phyloP scores from a whole-genome alignment of 1,140 invertebrate genomes.

The Mycetomoellerius zeteki region DNA sequence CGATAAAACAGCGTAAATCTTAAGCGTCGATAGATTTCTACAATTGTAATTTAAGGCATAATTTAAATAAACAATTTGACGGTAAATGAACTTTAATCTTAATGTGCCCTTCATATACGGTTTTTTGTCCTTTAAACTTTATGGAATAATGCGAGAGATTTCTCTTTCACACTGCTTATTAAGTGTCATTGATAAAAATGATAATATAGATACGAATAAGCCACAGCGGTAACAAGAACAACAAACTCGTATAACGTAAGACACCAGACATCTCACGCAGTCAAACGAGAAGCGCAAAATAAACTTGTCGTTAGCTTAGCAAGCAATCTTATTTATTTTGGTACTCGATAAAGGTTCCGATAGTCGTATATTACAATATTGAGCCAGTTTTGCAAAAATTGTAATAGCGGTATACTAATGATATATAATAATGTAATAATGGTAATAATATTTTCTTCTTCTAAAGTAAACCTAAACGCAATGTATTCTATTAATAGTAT shows the following conservation, averaged over 20 bases:
- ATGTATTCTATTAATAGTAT: slow-evolving; percentile 78
- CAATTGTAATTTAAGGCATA: slow-evolving; percentile 77
- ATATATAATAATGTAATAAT: slow-evolving; percentile 83
- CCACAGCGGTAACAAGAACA: slow-evolving; percentile 76
- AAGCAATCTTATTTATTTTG: slow-evolving; percentile 86
- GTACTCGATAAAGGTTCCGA: slow-evolving; percentile 83
- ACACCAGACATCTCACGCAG: slow-evolving; percentile 64
- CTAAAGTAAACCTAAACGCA: slow-evolving; percentile 84
- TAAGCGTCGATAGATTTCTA: slow-evolving; percentile 80
- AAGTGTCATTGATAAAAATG: slow-evolving; percentile 59
- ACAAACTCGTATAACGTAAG: slow-evolving; percentile 77
- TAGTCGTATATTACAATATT: slow-evolving; percentile 86
- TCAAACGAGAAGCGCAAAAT: slow-evolving; percentile 58
- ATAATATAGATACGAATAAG: slow-evolving; percentile 71
- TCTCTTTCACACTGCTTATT: neutral
- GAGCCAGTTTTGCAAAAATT: slow-evolving; percentile 85
- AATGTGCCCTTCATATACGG: neutral
- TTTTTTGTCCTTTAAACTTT: slow-evolving; percentile 72
- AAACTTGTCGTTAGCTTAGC: slow-evolving; percentile 78
- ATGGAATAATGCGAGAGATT: slow-evolving; percentile 7
- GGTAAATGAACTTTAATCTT: slow-evolving; percentile 51
- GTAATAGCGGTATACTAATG: slow-evolving; percentile 79
- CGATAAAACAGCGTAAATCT: slow-evolving; percentile 69
- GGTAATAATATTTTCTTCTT: slow-evolving; percentile 75
- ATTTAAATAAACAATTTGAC: slow-evolving; percentile 82